Percentiles rank a stretch among this genome's conserved stretches.
phyloP scores from a whole-genome alignment of 2,888 invertebrate species.

The Reticulitermes lucifugus region DNA sequence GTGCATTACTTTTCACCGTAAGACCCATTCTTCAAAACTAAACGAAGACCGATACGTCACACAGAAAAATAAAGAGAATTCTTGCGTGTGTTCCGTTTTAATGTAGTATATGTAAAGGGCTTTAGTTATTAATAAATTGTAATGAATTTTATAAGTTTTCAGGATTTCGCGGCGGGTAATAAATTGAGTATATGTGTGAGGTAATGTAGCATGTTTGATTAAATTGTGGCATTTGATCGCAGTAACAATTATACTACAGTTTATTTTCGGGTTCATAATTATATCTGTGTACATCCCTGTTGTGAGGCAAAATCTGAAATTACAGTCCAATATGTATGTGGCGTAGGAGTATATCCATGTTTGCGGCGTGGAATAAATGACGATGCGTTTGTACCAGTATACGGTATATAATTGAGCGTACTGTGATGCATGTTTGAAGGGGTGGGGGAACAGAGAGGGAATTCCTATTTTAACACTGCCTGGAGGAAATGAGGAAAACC shows the following conservation, averaged over 20 bases:
- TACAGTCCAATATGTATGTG: too few species aligned
- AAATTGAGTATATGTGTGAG: not conserved
- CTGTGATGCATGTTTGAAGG: not conserved
- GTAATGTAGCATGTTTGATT: not conserved
- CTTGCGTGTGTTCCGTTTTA: too few species aligned
- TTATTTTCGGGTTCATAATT: too few species aligned
- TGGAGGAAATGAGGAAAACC: not conserved
- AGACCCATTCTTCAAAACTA: too few species aligned
- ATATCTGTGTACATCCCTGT: too few species aligned
- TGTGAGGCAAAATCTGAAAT: too few species aligned
- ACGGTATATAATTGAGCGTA: not conserved
- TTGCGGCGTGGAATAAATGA: not conserved
- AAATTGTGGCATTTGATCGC: not conserved
- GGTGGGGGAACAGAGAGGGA: not conserved
- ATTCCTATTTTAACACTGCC: not conserved
- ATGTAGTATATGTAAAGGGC: too few species aligned
- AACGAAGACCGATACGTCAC: too few species aligned
- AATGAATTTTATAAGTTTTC: not conserved
- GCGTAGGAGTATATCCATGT: not conserved
- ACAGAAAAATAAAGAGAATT: too few species aligned
- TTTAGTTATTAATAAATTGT: not conserved
- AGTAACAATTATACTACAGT: not conserved
- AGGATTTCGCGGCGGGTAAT: too few species aligned
- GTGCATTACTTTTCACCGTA: too few species aligned
- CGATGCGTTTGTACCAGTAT: not conserved